Conservation (phyloP, 2,888 invertebrate genomes). For the Lasioglossum calceatum region DNA sequence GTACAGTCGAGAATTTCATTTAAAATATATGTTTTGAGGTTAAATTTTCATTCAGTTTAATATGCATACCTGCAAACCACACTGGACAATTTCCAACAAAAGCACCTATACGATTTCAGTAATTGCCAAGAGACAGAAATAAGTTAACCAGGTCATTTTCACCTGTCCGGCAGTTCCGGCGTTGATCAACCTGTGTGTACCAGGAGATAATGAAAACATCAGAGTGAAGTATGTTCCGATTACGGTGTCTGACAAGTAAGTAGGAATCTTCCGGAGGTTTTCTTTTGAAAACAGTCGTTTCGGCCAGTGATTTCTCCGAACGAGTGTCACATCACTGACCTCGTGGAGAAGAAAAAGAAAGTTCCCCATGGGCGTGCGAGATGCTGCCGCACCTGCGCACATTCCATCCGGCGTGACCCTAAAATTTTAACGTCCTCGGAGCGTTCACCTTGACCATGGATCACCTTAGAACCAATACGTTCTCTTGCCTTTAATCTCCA, state of each 20-base stretch:
- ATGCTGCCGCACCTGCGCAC: slow-evolving; percentile 81
- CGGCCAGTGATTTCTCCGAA: slow-evolving; percentile 45
- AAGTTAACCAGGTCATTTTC: background rate
- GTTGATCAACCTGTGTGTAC: background rate
- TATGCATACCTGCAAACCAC: background rate
- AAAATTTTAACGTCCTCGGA: slow-evolving; percentile 74
- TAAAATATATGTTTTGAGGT: background rate
- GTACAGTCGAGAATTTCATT: background rate
- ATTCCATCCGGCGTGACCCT: slow-evolving; percentile 81
- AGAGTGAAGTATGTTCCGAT: background rate
- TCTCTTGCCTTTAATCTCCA: slow-evolving; percentile 48
- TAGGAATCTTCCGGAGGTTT: background rate
- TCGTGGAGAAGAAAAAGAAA: slow-evolving; percentile 78
- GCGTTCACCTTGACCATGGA: slow-evolving; percentile 77
- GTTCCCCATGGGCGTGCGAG: slow-evolving; percentile 69
- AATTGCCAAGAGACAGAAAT: background rate
- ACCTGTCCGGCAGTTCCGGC: background rate
- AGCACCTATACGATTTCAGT: background rate
- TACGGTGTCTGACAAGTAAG: background rate
- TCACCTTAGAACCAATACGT: slow-evolving; percentile 40
- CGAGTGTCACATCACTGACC: slow-evolving; percentile 53
- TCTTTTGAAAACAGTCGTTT: background rate
- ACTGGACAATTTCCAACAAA: background rate
- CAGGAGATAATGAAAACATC: background rate
- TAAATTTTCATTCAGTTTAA: background rate